These are phyloP conservation scores for Heliconius cydno DNA, from an alignment of 2,888 invertebrate species.

Conservation along the genomic window DNA sequence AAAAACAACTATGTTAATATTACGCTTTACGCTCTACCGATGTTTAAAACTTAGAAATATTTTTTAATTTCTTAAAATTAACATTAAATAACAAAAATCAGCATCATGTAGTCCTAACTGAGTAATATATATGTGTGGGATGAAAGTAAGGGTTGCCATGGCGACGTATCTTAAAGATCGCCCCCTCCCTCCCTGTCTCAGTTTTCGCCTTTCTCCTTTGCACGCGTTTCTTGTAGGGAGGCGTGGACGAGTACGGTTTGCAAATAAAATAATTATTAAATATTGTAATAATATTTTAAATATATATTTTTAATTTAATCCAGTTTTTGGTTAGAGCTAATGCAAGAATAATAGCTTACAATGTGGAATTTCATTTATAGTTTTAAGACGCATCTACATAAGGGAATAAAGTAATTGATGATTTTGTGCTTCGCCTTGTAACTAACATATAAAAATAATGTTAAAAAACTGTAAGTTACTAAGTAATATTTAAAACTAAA, in stretches of 20 bases:
- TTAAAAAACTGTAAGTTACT: too few species aligned
- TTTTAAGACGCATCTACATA: background rate
- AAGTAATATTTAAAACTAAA: background rate
- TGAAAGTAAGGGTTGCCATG: constrained; percentile 74
- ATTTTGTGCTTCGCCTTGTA: background rate
- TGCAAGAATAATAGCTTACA: too few species aligned
- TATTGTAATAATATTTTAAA: background rate
- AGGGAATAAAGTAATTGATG: background rate
- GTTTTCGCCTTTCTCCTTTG: constrained; percentile 83
- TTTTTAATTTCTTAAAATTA: background rate
- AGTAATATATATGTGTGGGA: constrained; percentile 62
- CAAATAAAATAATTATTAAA: constrained; percentile 50
- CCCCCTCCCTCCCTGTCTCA: constrained; percentile 80
- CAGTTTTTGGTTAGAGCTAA: too few species aligned
- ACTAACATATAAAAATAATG: background rate
- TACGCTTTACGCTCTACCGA: background rate
- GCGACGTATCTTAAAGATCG: constrained; percentile 83
- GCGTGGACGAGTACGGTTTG: constrained; percentile 70
- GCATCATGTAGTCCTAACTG: constrained; percentile 38
- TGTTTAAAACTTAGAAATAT: background rate
- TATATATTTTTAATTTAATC: too few species aligned
- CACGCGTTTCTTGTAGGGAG: constrained; percentile 81
- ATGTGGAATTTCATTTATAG: too few species aligned
- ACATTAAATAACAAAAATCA: background rate
- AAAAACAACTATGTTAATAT: background rate